Evolutionary conservation across 1,140 invertebrate species (phyloP), one percentile per base, ranked within the genome.

Genomic region (Spodoptera frugiperda): DNA sequence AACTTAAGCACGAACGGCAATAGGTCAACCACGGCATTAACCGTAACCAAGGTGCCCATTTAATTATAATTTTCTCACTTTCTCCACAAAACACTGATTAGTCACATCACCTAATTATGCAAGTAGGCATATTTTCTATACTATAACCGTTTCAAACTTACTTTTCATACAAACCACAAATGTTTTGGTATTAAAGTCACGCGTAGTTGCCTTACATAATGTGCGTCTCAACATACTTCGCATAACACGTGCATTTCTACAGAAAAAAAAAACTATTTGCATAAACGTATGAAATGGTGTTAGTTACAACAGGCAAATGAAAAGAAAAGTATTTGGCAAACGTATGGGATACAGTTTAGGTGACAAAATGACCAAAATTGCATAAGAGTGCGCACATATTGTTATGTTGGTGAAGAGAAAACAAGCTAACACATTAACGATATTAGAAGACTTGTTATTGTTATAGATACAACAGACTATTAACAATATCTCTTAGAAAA

Each of bases 261-360:
- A 53, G 53, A 68, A 68, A 61, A 63, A 53, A 68, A 68, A 68
- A 61, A 63, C 11, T 8, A 68, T 68, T 68, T n/a, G 25, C 65
- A 68, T 68, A 68, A 68, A 51, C 30, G 15, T 30, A 68, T 53
- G 11, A 53, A 53, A n/a, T 33, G 21, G 63, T 49, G 6, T 67
- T 25, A 67, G 11, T 25, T 49, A 25, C 44, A 67, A 48, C 9
- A 44, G 33, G 8, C 33, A 67, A 67, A 25, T 10, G 15, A 19
- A 33, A 49, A 67, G 4, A 39, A 39, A 67, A 48, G 48, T 46
- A 8, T 8, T 12, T 61, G 44, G 57, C 1, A 39, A 39, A 39
- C 5, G 33, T 39, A 39, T 39, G 33, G 25, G 2, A 8, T 9
- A 39, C 6, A 39, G 4, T n/a, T n/a, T 39, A 9, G 33, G 33